Conservation (phyloP, 2,113 vertebrate species). For the Clupea harengus region DNA sequence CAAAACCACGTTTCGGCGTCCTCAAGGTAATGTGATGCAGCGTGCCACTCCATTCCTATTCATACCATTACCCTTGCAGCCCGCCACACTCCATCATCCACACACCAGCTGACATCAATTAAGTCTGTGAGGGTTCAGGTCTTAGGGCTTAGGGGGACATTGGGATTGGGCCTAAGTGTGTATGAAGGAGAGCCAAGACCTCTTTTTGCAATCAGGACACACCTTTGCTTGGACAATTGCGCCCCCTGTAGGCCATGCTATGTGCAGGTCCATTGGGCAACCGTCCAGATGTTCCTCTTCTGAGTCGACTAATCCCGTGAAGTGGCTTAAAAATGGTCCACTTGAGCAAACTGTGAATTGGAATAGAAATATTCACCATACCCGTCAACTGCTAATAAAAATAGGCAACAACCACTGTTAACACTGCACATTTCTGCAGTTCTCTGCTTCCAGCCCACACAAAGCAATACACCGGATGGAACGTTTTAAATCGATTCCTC, state of each 20-base stretch:
- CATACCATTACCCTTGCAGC: no score
- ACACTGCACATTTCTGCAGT: background rate
- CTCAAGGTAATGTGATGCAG: no score
- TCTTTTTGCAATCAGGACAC: background rate
- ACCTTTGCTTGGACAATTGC: background rate
- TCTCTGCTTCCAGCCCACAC: background rate
- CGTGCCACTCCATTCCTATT: no score
- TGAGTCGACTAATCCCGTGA: background rate
- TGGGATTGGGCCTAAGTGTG: background rate
- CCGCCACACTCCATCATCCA: no score
- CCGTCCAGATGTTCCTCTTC: background rate
- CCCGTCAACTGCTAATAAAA: background rate
- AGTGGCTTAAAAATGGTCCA: background rate
- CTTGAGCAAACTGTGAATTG: background rate
- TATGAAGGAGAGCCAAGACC: background rate
- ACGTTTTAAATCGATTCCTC: background rate
- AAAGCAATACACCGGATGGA: background rate
- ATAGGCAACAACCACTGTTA: background rate
- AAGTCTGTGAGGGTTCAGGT: no score
- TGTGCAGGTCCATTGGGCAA: background rate
- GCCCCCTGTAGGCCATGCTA: background rate
- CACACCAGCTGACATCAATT: no score
- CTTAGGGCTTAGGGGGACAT: no score
- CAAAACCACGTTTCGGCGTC: no score
- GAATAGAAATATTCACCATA: background rate